Percentiles rank a stretch among this genome's conserved stretches.
Conservation (phyloP, 1,140 invertebrate genomes). For the Meloidogyne chitwoodi region DNA sequence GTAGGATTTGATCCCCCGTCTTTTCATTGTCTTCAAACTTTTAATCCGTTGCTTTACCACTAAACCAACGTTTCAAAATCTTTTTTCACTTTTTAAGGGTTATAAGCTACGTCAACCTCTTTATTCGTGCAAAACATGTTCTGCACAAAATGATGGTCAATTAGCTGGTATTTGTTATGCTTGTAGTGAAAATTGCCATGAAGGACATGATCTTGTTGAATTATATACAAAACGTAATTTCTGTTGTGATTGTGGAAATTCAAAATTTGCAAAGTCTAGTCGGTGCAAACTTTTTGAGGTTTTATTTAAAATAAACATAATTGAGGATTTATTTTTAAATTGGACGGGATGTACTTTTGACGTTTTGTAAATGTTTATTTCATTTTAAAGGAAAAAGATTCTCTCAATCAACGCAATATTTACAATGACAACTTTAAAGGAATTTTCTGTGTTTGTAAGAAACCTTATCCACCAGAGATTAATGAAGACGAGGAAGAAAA, state of each 20-base stretch:
- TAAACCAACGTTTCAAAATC: neutral
- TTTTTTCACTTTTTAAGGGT: conserved; percentile 68
- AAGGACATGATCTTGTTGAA: conserved; percentile 89
- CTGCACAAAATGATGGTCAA: conserved; percentile 64
- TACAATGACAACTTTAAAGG: conserved; percentile 94
- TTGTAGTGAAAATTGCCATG: conserved; percentile 88
- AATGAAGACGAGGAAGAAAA: conserved; percentile 21
- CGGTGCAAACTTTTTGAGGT: conserved; percentile 72
- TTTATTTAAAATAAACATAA: conserved; percentile 41
- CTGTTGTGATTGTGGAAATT: conserved; percentile 92
- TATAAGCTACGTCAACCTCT: conserved; percentile 87
- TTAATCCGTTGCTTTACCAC: neutral
- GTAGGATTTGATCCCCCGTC: too few relatives aligned
- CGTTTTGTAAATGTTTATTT: neutral
- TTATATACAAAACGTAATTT: conserved; percentile 94
- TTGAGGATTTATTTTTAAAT: conserved; percentile 11
- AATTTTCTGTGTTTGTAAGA: conserved; percentile 83
- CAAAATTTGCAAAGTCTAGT: conserved; percentile 69
- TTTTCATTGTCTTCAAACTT: neutral
- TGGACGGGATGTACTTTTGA: neutral
- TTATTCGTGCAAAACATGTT: conserved; percentile 89
- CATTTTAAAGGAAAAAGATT: conserved; percentile 63
- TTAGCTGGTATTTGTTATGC: conserved; percentile 80
- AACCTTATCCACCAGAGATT: conserved; percentile 85
- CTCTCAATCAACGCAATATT: conserved; percentile 72